Evolutionary conservation across 2,888 invertebrate genomes (phyloP).

Genomic region (Ophion ventricosus): DNA sequence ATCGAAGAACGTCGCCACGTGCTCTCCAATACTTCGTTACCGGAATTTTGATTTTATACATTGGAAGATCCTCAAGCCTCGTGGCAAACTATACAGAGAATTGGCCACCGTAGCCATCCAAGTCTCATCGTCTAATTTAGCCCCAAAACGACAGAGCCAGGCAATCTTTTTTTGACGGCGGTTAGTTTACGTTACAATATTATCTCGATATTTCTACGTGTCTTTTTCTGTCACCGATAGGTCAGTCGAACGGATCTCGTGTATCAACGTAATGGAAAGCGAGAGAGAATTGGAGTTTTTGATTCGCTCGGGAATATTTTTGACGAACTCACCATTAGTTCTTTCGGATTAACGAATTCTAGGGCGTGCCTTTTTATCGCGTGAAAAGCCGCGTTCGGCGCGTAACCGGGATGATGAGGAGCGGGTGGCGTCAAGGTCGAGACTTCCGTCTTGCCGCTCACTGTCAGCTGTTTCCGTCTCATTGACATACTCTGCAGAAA

Average conservation of each 20-base stretch:
- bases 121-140: slow-evolving; percentile 43
- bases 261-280: background rate
- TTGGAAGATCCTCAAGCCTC: slow-evolving; percentile 57
- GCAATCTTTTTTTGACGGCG: slow-evolving; percentile 21
- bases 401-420: slow-evolving; percentile 93
- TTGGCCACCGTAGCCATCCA: slow-evolving; percentile 55
- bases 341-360: slow-evolving; percentile 94
- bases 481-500: slow-evolving; percentile 77
- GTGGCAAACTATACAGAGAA: slow-evolving; percentile 52
- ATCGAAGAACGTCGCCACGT: no score
- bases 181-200: slow-evolving; percentile 58
- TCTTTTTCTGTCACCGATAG: slow-evolving; percentile 20
- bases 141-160: slow-evolving; percentile 20
- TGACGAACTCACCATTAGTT: slow-evolving; percentile 89
- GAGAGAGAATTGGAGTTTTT: background rate
- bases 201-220: slow-evolving; percentile 39
- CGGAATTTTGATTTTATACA: slow-evolving; percentile 39
- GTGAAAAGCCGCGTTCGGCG: slow-evolving; percentile 97
- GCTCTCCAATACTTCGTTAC: background rate
- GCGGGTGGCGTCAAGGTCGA: slow-evolving; percentile 84
- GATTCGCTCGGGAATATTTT: background rate
- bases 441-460: slow-evolving; percentile 81
- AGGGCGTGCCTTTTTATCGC: slow-evolving; percentile 98
- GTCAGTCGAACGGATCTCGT: slow-evolving; percentile 13
- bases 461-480: slow-evolving; percentile 80